These are phyloP conservation scores for Xestia sexstrigata DNA, from an alignment of 2,888 invertebrate genomes.

Conservation along the genomic window DNA sequence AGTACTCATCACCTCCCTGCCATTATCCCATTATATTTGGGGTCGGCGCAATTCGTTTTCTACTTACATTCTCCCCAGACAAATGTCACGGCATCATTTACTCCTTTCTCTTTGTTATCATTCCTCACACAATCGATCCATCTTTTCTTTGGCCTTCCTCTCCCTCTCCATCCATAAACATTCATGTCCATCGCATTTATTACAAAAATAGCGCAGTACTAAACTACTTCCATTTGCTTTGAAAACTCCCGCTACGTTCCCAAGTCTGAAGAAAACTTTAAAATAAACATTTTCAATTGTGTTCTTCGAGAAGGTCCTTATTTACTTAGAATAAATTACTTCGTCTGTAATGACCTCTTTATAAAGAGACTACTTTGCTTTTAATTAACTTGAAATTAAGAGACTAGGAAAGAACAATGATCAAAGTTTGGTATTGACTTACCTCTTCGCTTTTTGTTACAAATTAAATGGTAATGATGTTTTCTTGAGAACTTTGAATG, in stretches of 20 bases:
- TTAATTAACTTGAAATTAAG: constrained; percentile 43
- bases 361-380: constrained; percentile 26
- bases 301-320: constrained; percentile 6
- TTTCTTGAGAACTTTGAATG: not conserved
- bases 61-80: too few relatives aligned
- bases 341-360: constrained; percentile 36
- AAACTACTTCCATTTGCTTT: not conserved
- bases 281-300: constrained; percentile 16
- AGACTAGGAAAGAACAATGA: not conserved
- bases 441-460: constrained; percentile 10
- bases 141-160: too few relatives aligned
- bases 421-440: constrained; percentile 2
- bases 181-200: too few relatives aligned
- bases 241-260: not conserved
- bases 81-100: too few relatives aligned
- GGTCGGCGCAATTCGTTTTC: too few relatives aligned
- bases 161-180: too few relatives aligned
- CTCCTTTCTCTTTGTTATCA: too few relatives aligned
- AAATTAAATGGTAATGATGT: not conserved
- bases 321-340: constrained; percentile 57
- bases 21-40: too few relatives aligned
- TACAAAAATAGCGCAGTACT: not conserved
- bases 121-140: too few relatives aligned
- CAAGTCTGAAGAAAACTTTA: constrained; percentile 35
- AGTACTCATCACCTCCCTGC: too few relatives aligned